Evolutionary conservation across 2,113 vertebrate genomes (phyloP).

Genomic region (Daubentonia madagascariensis): DNA sequence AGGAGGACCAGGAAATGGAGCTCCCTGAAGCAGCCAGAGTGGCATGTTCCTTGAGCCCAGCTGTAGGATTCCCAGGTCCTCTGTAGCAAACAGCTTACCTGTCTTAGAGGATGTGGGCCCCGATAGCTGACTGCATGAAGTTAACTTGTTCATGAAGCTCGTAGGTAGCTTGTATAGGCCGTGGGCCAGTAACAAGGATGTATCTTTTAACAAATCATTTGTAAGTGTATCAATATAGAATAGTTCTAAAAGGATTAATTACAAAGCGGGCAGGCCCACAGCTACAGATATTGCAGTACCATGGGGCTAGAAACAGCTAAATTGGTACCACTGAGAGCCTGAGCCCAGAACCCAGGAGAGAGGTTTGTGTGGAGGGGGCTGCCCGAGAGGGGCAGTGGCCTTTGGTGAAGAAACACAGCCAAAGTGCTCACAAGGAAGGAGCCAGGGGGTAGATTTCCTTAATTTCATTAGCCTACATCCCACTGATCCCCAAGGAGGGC

Average conservation of each 20-base stretch:
- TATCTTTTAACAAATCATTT: background rate
- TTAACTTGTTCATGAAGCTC: background rate
- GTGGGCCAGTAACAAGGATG: background rate
- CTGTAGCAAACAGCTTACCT: background rate
- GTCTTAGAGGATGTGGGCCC: background rate
- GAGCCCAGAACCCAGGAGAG: too few species aligned
- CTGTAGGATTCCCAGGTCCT: background rate
- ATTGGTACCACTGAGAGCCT: background rate
- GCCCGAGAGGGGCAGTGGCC: background rate
- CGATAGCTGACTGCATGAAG: background rate
- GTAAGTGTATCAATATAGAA: background rate
- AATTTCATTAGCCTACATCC: background rate
- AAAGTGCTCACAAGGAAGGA: background rate
- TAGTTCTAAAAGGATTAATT: background rate
- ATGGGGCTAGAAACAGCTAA: background rate
- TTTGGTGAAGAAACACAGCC: background rate
- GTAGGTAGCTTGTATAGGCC: background rate
- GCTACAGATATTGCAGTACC: background rate
- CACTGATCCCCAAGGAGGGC: background rate
- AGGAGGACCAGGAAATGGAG: background rate
- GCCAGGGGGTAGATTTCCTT: background rate
- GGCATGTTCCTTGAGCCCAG: background rate
- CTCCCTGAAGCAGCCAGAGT: background rate
- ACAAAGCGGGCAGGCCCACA: background rate
- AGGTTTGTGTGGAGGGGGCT: background rate